Base-by-base conservation (phyloP, 2,113 vertebrate genomes). In the Crotalus helleri region DNA sequence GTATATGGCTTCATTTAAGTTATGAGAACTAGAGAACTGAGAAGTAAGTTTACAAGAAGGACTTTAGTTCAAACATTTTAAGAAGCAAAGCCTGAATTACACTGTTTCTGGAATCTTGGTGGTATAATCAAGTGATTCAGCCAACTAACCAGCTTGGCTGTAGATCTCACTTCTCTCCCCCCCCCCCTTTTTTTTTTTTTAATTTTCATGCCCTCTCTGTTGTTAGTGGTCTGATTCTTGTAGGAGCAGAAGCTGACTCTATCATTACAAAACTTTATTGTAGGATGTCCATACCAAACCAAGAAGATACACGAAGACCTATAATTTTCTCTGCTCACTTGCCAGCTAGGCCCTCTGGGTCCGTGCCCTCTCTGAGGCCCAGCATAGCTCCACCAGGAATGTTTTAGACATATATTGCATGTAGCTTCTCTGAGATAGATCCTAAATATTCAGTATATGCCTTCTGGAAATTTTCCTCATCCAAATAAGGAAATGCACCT, bases 221-320 rank as follows among this genome's bases (percentile, higher is more conserved):
- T 85, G 23, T 92, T 89, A 81, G 92, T 89, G 92, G 92, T 92
- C 64, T 89, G 92, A 39, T 49, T 81, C 87, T 92, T 89, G 92
- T 92, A 92, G 54, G 64, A 46, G 87, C 87, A 92, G 64, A 69
- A 24, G 54, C 61, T 33, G 89, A 58, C 61, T 46, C 87, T 92
- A 57, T 92, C 64, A 92, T 92, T 92, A 92, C 61, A 46, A 64
- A 92, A 81, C 59, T 46, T 92, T 44, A 92, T 89, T 92, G 92
- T 55, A 89, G 61, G 51, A 89, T 64, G 69, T 89, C 61, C 61
- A 49, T 55, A 92, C 87, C 92, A 92, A 87, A 89, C 87, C 61
- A 55, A 92, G 91, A 92, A 81, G 87, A 89, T 92, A 29, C 69
- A 89, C 33, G 46, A 7, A 44, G n/a, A 92, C 61, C 87, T 92